Conservation (phyloP, 2,113 vertebrate species). For the Dinomys branickii region DNA sequence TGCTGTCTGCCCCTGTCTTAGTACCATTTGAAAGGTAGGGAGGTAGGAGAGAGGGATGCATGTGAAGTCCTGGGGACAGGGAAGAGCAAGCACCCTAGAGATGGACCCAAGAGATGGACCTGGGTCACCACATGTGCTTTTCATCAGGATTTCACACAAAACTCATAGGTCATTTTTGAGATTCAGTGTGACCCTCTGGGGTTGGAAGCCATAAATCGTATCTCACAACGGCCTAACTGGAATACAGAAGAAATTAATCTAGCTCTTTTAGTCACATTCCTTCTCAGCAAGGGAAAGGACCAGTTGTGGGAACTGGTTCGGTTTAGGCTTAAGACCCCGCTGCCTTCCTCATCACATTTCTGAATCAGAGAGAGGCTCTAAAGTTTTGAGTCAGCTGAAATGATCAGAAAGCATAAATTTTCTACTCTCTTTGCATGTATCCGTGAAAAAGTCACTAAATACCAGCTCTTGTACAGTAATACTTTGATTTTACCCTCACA, state of each 20-base stretch:
- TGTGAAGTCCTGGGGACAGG: no score
- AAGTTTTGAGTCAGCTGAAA: not conserved
- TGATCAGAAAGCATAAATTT: not conserved
- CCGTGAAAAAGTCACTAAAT: not conserved
- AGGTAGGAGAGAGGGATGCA: not conserved
- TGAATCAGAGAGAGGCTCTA: not conserved
- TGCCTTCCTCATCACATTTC: not conserved
- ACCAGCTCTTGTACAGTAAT: not conserved
- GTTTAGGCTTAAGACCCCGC: not conserved
- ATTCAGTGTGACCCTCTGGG: not conserved
- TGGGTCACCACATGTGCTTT: not conserved
- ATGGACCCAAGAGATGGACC: rapidly evolving
- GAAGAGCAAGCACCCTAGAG: not conserved
- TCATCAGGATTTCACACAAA: not conserved
- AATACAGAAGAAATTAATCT: not conserved
- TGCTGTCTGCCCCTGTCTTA: not conserved
- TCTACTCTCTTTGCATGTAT: not conserved
- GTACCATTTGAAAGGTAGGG: not conserved
- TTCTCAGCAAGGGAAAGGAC: not conserved
- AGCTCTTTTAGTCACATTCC: not conserved
- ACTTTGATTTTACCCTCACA: not conserved
- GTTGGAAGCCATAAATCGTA: not conserved
- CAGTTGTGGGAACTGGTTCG: not conserved
- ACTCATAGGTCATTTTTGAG: not conserved
- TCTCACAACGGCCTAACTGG: not conserved